A percentile compares a stretch with the other conserved stretches of the same genome.
phyloP scores from a whole-genome alignment of 2,797 vertebrate species.

The Fistularia commersonii region DNA sequence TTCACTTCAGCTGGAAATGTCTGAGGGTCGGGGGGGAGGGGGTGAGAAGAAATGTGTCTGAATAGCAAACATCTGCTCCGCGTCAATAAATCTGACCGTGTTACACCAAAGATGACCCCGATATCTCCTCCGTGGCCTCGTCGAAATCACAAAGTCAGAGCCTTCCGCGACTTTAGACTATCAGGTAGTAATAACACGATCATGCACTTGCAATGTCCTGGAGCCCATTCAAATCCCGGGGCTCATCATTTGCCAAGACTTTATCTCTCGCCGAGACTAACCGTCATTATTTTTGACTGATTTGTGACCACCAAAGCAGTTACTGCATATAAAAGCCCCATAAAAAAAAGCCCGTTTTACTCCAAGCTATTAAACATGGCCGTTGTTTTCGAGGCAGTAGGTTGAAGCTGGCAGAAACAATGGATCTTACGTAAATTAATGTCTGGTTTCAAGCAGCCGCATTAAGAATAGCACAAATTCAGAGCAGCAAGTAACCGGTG shows the following conservation, averaged over 20 bases:
- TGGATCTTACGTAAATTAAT: slow-evolving; percentile 19
- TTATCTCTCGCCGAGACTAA: slow-evolving; percentile 35
- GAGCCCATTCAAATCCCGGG: slow-evolving; percentile 33
- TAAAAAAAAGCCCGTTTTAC: slow-evolving; percentile 25
- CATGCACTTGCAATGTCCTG: slow-evolving; percentile 26
- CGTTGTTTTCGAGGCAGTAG: slow-evolving; percentile 24
- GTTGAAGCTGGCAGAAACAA: slow-evolving; percentile 22
- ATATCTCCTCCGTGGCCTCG: slow-evolving; percentile 9
- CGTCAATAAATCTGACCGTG: slow-evolving; percentile 34
- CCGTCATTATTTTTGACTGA: slow-evolving; percentile 46
- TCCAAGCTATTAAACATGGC: slow-evolving; percentile 24
- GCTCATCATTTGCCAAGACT: slow-evolving; percentile 28
- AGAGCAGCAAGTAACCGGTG: slow-evolving; percentile 14
- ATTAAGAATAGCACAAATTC: slow-evolving; percentile 10
- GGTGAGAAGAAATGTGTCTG: slow-evolving; percentile 19
- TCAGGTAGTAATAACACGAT: slow-evolving; percentile 34
- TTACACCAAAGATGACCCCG: slow-evolving; percentile 26
- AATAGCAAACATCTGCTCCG: slow-evolving; percentile 40
- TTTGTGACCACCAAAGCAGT: slow-evolving; percentile 30
- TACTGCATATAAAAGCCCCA: slow-evolving; percentile 3
- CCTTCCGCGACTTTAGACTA: slow-evolving; percentile 21
- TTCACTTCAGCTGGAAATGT: slow-evolving; percentile 22
- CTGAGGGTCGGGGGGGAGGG: neutral
- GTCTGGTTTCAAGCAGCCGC: slow-evolving; percentile 26
- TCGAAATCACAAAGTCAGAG: slow-evolving; percentile 24